Conservation (phyloP, 2,797 vertebrate genomes). For the Phyllotis vaccarum region DNA sequence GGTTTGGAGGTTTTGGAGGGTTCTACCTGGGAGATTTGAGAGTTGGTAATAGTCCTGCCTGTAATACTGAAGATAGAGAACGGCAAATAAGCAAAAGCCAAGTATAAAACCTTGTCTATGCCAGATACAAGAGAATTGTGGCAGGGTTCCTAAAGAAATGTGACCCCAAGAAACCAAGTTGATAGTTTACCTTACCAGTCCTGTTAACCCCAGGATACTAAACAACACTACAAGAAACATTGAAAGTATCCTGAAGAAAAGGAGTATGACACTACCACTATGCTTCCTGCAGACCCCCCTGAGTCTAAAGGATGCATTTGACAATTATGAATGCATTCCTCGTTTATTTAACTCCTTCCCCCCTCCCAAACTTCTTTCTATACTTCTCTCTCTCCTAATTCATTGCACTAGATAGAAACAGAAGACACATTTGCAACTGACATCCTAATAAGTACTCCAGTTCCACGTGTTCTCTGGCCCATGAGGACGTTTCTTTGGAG, state of each 20-base stretch:
- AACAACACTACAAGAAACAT: not conserved
- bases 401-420: not conserved
- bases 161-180: not conserved
- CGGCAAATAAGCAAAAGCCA: not conserved
- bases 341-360: not conserved
- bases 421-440: not conserved
- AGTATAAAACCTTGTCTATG: not conserved
- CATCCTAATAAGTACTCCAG: not conserved
- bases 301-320: not conserved
- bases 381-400: not conserved
- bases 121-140: not conserved
- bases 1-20: not conserved
- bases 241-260: slow-evolving; percentile 18
- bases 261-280: not conserved
- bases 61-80: not conserved
- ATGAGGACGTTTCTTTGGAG: not conserved
- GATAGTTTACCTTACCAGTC: not conserved
- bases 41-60: not conserved
- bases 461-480: not conserved
- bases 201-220: not conserved
- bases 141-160: not conserved
- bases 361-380: not conserved
- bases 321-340: not conserved
- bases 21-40: not conserved
- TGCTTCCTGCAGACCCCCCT: not conserved